Percentiles rank a stretch among this genome's conserved stretches.
Conservation (phyloP, 2,797 vertebrate genomes). For the Pitangus sulphuratus region DNA sequence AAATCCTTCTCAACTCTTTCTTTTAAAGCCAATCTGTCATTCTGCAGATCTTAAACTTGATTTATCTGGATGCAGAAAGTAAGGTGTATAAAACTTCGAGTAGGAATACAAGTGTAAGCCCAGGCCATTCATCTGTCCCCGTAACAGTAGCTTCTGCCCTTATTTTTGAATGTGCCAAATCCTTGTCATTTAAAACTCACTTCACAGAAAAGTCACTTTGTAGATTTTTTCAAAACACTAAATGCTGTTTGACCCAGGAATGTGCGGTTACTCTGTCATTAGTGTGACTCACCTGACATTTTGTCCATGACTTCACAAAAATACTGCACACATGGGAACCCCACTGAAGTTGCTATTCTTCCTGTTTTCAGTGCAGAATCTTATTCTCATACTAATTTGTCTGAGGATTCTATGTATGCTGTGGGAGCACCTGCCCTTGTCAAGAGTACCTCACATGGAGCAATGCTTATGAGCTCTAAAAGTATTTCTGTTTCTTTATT, state of each 20-base stretch:
- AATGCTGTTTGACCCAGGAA: not conserved
- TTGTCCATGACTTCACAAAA: not conserved
- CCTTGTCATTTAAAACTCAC: not conserved
- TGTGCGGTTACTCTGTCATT: not conserved
- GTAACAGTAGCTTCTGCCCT: not conserved
- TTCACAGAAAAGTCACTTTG: not conserved
- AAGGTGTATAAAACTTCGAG: not conserved
- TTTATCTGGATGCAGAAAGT: not conserved
- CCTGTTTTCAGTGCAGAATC: not conserved
- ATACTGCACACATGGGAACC: rapidly evolving
- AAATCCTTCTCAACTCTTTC: not conserved
- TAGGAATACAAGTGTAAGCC: not conserved
- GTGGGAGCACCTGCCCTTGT: not conserved
- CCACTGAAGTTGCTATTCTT: not conserved
- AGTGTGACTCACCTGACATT: not conserved
- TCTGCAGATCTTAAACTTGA: not conserved
- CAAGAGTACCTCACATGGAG: not conserved
- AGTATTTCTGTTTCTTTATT: not conserved
- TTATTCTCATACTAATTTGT: not conserved
- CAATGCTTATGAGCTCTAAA: not conserved
- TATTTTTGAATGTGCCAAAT: not conserved
- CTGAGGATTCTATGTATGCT: not conserved
- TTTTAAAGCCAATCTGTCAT: not conserved
- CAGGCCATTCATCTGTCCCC: not conserved
- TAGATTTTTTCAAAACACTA: not conserved